Conservation (phyloP, 2,888 invertebrate genomes). For the Sisyra terminalis region DNA sequence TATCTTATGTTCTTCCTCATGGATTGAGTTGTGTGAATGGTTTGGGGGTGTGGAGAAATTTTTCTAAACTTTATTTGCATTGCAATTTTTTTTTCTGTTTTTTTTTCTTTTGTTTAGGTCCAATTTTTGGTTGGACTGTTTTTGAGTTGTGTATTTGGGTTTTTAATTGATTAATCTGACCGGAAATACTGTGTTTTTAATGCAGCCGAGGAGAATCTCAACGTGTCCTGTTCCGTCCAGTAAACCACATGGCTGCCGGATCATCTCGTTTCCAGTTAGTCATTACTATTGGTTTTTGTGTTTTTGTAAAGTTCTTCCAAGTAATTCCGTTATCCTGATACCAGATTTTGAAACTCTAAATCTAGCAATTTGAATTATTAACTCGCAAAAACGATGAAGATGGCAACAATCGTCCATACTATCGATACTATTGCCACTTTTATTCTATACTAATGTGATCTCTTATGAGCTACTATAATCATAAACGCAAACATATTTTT, state of each 20-base stretch:
- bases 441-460: too few relatives aligned
- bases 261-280: constrained; percentile 60
- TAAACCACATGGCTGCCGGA: constrained; percentile 53
- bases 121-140: background rate
- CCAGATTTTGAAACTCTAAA: too few relatives aligned
- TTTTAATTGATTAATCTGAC: too few relatives aligned
- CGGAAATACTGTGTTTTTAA: constrained; percentile 1
- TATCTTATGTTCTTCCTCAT: too few relatives aligned
- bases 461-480: too few relatives aligned
- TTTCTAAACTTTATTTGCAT: background rate
- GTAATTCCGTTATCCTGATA: too few relatives aligned
- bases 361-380: too few relatives aligned
- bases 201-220: constrained; percentile 54
- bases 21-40: background rate
- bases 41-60: background rate
- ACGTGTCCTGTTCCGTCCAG: constrained; percentile 55
- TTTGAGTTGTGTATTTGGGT: constrained; percentile 1
- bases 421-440: too few relatives aligned
- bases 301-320: background rate
- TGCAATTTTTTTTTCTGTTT: background rate
- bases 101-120: too few relatives aligned
- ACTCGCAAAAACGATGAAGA: too few relatives aligned
- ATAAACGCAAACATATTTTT: too few relatives aligned
- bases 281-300: constrained; percentile 11
- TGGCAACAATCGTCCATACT: too few relatives aligned